phyloP scores from a whole-genome alignment of 2,888 invertebrate genomes.

The Leptothorax acervorum region DNA sequence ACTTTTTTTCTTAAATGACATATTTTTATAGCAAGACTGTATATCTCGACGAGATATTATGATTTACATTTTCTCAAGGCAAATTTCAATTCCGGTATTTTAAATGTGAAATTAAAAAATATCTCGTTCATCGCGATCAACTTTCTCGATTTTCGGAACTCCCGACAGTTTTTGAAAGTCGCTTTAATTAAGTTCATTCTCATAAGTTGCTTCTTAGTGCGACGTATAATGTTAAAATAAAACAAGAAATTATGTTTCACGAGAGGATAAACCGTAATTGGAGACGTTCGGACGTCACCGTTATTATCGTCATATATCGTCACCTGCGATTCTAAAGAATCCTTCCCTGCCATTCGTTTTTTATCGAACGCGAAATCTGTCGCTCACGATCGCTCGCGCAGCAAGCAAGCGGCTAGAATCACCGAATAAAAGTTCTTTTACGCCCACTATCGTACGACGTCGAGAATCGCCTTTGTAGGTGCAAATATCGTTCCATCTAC shows the following conservation, averaged over 20 bases:
- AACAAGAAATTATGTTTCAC: background rate
- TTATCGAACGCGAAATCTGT: conserved; percentile 20
- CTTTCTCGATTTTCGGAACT: background rate
- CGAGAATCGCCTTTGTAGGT: conserved; percentile 64
- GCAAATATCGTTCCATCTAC: conserved; percentile 79
- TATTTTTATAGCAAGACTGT: background rate
- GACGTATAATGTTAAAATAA: background rate
- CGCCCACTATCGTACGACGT: conserved; percentile 45
- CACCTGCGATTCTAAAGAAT: background rate
- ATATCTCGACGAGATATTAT: background rate
- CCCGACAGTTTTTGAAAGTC: background rate
- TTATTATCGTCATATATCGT: conserved; percentile 22
- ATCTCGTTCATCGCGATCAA: background rate
- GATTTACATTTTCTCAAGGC: background rate
- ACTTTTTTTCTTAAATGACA: background rate
- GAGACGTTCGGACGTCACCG: background rate
- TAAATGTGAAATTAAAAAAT: conserved; percentile 8
- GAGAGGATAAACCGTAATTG: conserved; percentile 12
- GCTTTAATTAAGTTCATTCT: background rate
- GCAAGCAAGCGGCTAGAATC: conserved; percentile 1
- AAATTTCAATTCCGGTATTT: background rate
- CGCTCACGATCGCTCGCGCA: conserved; percentile 7
- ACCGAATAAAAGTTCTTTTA: conserved; percentile 27
- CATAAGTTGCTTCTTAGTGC: background rate
- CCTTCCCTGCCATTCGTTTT: background rate